Percentiles rank a stretch among this genome's conserved stretches.
These are phyloP conservation scores for Dasyurus viverrinus DNA, from an alignment of 2,113 vertebrate species.

Conservation along the genomic window DNA sequence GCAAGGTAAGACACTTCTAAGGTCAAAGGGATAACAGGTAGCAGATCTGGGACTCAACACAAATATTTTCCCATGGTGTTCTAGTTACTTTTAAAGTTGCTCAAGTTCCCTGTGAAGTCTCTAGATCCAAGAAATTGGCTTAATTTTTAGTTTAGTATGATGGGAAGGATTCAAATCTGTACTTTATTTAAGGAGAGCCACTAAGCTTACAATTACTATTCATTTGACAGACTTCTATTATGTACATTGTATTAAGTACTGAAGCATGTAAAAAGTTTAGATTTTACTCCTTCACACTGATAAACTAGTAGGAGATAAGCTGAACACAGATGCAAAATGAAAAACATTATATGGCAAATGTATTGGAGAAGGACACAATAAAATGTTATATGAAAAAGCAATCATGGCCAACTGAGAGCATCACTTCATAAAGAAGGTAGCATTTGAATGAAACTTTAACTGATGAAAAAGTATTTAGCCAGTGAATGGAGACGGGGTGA, in stretches of 20 bases:
- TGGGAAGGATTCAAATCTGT: neutral
- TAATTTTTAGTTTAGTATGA: neutral
- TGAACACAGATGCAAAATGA: neutral
- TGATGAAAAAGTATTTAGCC: neutral
- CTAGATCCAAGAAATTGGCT: neutral
- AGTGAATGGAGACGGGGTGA: neutral
- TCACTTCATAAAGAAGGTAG: neutral
- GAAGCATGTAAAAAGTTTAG: neutral
- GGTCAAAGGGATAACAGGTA: neutral
- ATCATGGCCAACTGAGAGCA: neutral
- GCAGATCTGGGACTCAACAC: neutral
- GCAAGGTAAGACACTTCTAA: neutral
- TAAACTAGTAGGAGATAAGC: neutral
- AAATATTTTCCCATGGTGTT: neutral
- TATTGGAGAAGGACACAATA: neutral
- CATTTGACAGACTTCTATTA: neutral
- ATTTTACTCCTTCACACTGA: neutral
- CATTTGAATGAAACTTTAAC: neutral
- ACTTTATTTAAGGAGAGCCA: neutral
- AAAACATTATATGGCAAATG: neutral
- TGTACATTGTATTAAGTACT: neutral
- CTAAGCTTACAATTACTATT: neutral
- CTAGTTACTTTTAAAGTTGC: neutral
- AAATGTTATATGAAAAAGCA: neutral
- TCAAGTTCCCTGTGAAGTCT: neutral